These are phyloP conservation scores for Clarias platycephalus DNA, from an alignment of 2,797 vertebrate genomes.

Conservation along the genomic window DNA sequence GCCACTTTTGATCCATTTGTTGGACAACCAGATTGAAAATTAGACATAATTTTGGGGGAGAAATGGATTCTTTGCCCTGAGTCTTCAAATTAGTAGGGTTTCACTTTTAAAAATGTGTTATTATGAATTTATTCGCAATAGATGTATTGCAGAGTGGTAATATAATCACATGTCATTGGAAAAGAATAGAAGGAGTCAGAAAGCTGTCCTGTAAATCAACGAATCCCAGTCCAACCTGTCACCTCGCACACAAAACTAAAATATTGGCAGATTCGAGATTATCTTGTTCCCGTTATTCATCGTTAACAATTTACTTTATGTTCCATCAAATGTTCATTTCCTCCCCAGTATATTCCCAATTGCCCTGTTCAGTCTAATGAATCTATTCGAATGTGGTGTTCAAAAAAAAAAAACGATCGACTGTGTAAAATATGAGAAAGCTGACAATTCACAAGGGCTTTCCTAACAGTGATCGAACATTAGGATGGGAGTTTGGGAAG, in stretches of 20 bases:
- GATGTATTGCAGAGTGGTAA: conserved; percentile 66
- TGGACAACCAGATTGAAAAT: conserved; percentile 35
- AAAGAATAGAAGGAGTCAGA: conserved; percentile 65
- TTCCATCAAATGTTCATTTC: conserved; percentile 51
- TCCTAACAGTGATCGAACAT: not conserved
- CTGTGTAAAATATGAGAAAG: conserved; percentile 16
- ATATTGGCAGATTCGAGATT: conserved; percentile 68
- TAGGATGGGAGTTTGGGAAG: conserved; percentile 48
- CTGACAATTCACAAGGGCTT: not conserved
- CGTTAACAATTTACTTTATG: conserved; percentile 68
- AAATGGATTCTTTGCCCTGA: conserved; percentile 25
- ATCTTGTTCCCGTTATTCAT: conserved; percentile 63
- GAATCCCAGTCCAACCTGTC: conserved; percentile 59
- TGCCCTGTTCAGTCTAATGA: conserved; percentile 7
- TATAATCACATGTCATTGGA: conserved; percentile 73
- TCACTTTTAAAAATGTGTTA: conserved; percentile 22
- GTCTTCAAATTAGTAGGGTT: conserved; percentile 30
- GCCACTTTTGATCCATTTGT: not conserved
- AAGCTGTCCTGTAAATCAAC: conserved; percentile 71
- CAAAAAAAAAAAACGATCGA: not conserved
- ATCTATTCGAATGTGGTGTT: not conserved
- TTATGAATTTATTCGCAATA: conserved; percentile 61
- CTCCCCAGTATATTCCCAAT: conserved; percentile 24
- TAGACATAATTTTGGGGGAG: no score
- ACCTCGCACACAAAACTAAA: conserved; percentile 57